Conservation (phyloP, 2,113 vertebrate species). For the Halichoeres trimaculatus region DNA sequence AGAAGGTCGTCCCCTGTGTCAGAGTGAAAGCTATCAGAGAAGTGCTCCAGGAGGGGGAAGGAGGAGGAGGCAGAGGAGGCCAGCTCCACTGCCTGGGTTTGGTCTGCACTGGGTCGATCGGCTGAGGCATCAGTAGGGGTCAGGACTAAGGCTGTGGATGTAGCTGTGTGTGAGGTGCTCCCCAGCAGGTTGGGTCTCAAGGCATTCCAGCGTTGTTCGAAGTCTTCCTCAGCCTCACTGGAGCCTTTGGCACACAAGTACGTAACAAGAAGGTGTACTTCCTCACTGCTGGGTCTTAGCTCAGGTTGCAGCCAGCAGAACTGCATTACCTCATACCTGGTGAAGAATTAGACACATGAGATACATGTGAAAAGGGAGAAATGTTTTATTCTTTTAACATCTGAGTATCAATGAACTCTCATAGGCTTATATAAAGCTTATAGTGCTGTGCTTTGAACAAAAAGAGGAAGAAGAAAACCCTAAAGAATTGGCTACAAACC, state of each 20-base stretch:
- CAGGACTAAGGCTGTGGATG: slow-evolving; percentile 60
- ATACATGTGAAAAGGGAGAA: no score
- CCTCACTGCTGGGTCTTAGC: slow-evolving; percentile 93
- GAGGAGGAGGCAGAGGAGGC: slow-evolving; percentile 86
- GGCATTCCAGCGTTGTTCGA: slow-evolving; percentile 94
- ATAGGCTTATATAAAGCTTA: neutral
- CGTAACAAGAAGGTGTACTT: slow-evolving; percentile 94
- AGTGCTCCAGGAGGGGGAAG: slow-evolving; percentile 95
- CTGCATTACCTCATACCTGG: slow-evolving; percentile 99
- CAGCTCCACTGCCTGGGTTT: slow-evolving; percentile 79
- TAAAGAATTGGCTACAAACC: neutral
- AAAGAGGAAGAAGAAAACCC: neutral
- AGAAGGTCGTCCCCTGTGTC: slow-evolving; percentile 92
- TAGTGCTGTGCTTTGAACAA: neutral
- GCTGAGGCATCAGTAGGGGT: slow-evolving; percentile 52
- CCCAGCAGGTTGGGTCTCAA: slow-evolving; percentile 88
- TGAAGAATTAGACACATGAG: no score
- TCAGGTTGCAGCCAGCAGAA: slow-evolving; percentile 99
- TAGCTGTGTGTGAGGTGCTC: slow-evolving; percentile 70
- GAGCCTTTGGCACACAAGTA: slow-evolving; percentile 94
- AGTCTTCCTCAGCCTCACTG: slow-evolving; percentile 91
- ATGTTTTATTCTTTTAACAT: neutral
- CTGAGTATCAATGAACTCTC: neutral
- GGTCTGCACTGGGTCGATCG: slow-evolving; percentile 28
- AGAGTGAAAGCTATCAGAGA: slow-evolving; percentile 90